Conservation (phyloP, 2,888 invertebrate genomes). For the Cheilosia impressa region DNA sequence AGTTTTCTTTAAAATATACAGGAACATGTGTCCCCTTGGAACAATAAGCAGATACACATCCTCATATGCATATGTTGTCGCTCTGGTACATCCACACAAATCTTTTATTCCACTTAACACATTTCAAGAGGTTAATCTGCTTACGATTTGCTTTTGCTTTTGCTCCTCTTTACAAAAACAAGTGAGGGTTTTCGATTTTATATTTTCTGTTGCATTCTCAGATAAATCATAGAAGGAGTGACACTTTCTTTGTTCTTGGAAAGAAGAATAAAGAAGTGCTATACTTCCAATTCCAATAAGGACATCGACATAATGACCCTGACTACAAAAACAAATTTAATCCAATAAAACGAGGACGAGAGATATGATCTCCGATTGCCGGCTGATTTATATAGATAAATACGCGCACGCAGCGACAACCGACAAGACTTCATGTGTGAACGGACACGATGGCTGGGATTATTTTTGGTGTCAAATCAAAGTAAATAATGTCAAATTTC, state of each 20-base stretch:
- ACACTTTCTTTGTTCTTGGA: conserved; percentile 63
- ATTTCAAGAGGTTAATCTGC: conserved; percentile 72
- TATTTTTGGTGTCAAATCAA: conserved; percentile 72
- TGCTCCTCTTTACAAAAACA: conserved; percentile 13
- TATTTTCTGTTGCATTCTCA: conserved; percentile 34
- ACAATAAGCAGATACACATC: conserved; percentile 41
- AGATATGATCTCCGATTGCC: conserved; percentile 56
- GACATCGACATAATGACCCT: conserved; percentile 7
- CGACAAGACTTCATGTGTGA: conserved; percentile 33
- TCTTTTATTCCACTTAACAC: conserved; percentile 66
- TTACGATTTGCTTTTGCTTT: conserved; percentile 48
- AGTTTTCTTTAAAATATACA: conserved; percentile 26
- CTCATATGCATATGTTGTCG: conserved; percentile 45
- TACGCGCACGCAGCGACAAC: not conserved
- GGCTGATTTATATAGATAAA: conserved; percentile 60
- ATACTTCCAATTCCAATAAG: conserved; percentile 46
- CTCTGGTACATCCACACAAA: not conserved
- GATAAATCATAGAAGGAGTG: conserved; percentile 65
- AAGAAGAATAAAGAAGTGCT: too few relatives aligned
- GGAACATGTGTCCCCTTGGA: conserved; percentile 54
- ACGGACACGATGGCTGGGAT: conserved; percentile 14
- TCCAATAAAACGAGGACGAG: conserved; percentile 41
- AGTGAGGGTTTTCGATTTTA: conserved; percentile 18
- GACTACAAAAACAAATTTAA: conserved; percentile 46
- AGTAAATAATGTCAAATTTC: conserved; percentile 58